These are phyloP conservation scores for Antennarius maculatus DNA, from an alignment of 2,797 vertebrate species.

Conservation along the genomic window DNA sequence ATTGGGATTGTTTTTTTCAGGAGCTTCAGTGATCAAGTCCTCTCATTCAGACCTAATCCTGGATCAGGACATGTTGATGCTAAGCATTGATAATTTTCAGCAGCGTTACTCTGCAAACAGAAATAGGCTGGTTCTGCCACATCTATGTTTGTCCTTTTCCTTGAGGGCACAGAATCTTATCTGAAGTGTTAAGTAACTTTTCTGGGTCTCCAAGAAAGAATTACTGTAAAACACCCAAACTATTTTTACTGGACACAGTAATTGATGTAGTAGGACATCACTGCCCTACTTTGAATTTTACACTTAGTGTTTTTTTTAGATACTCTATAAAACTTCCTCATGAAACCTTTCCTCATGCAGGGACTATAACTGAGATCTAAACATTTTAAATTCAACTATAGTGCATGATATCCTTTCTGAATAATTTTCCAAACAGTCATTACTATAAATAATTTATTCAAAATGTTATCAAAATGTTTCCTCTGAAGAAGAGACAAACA, in stretches of 20 bases:
- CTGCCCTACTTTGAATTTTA: constrained; percentile 38
- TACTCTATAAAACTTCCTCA: constrained; percentile 2
- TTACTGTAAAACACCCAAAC: constrained; percentile 37
- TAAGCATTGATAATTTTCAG: not conserved
- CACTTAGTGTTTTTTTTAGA: constrained; percentile 21
- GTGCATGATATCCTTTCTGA: not conserved
- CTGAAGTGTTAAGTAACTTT: constrained; percentile 4
- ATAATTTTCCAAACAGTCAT: too few relatives aligned
- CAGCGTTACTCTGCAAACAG: not conserved
- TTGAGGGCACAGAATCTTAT: constrained; percentile 10
- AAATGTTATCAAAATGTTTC: too few relatives aligned
- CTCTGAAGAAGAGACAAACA: constrained; percentile 44
- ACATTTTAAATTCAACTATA: constrained; percentile 7
- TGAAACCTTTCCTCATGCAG: not conserved
- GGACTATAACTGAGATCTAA: not conserved
- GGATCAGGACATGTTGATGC: not conserved
- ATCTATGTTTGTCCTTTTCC: constrained; percentile 10
- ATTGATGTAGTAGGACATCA: constrained; percentile 26
- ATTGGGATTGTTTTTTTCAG: not conserved
- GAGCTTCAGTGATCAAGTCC: not conserved
- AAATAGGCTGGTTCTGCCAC: constrained; percentile 5
- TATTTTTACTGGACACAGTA: constrained; percentile 37
- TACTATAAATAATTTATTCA: too few relatives aligned
- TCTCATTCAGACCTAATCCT: not conserved
- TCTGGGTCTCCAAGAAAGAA: constrained; percentile 30